A percentile compares a stretch with the other conserved stretches of the same genome.
These are phyloP conservation scores for Hirtodrosophila histrioides DNA, from an alignment of 2,888 invertebrate species.

Conservation along the genomic window DNA sequence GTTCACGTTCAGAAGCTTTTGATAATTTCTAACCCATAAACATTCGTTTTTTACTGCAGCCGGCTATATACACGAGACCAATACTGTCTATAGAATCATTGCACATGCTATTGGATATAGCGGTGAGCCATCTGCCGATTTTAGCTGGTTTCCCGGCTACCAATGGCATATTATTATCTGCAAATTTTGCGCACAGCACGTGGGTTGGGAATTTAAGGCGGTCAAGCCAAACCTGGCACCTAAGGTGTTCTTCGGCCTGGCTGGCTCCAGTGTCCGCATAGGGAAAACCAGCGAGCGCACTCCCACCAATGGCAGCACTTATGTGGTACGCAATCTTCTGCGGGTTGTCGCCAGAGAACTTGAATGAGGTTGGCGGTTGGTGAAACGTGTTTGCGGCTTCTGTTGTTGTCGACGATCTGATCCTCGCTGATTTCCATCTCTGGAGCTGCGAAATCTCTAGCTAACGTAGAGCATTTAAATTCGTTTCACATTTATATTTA, in stretches of 20 bases:
- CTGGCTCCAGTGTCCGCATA: constrained; percentile 86
- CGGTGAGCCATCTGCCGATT: constrained; percentile 88
- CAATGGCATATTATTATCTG: constrained; percentile 92
- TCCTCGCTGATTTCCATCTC: constrained; percentile 1
- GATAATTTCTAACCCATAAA: not conserved
- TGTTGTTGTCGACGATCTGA: constrained; percentile 38
- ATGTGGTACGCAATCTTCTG: constrained; percentile 73
- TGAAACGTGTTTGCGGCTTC: constrained; percentile 68
- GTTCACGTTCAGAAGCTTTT: not conserved
- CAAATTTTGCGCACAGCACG: constrained; percentile 87
- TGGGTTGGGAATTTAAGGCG: constrained; percentile 93
- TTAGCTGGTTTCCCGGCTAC: constrained; percentile 94
- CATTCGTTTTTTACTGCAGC: constrained; percentile 80
- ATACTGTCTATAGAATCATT: constrained; percentile 87
- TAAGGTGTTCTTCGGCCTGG: constrained; percentile 89
- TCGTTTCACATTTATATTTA: constrained; percentile 51
- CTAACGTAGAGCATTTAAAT: constrained; percentile 25
- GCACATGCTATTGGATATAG: constrained; percentile 85
- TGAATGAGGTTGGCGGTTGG: constrained; percentile 75
- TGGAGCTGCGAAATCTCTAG: constrained; percentile 24
- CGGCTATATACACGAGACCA: constrained; percentile 92
- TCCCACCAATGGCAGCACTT: constrained; percentile 60
- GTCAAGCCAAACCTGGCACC: constrained; percentile 87
- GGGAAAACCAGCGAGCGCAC: constrained; percentile 60
- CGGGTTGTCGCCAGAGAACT: constrained; percentile 66